phyloP scores from a whole-genome alignment of 2,113 vertebrate species.

The Corapipo altera region DNA sequence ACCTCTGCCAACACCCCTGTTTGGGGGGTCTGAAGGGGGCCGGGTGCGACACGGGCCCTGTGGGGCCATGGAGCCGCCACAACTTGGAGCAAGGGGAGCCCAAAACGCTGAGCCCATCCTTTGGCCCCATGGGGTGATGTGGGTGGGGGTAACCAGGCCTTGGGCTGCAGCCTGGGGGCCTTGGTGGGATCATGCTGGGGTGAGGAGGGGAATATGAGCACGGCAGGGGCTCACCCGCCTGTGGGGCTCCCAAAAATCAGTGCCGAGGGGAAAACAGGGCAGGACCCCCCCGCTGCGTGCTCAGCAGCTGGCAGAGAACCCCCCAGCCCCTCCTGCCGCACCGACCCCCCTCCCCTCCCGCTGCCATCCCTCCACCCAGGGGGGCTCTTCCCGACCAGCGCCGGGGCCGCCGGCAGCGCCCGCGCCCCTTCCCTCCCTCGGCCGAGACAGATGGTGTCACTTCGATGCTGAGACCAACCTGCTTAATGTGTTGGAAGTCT shows the following conservation, averaged over 20 bases:
- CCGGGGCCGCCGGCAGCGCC: neutral
- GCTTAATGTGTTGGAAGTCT: constrained; percentile 56
- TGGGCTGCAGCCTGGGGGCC: too few relatives aligned
- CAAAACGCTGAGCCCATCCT: accelerated
- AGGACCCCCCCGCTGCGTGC: accelerated
- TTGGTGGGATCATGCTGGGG: accelerated
- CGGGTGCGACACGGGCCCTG: accelerated
- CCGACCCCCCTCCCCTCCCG: neutral
- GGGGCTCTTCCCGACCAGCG: neutral
- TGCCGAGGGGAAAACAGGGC: accelerated
- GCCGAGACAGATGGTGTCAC: constrained; percentile 43
- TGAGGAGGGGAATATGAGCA: accelerated
- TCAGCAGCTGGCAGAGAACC: neutral
- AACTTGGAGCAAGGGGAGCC: too few relatives aligned
- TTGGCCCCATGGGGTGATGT: accelerated
- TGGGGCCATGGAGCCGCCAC: accelerated
- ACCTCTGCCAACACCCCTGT: accelerated
- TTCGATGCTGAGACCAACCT: constrained; percentile 56
- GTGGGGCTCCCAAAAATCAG: neutral
- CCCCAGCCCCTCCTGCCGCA: neutral
- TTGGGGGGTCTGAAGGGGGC: neutral
- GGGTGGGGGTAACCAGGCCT: accelerated
- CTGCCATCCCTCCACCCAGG: neutral
- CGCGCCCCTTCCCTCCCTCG: neutral
- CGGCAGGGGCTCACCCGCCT: neutral